Percentiles rank a stretch among this genome's conserved stretches.
Conservation (phyloP, 2,113 vertebrate species). For the Sinocyclocheilus rhinocerous region DNA sequence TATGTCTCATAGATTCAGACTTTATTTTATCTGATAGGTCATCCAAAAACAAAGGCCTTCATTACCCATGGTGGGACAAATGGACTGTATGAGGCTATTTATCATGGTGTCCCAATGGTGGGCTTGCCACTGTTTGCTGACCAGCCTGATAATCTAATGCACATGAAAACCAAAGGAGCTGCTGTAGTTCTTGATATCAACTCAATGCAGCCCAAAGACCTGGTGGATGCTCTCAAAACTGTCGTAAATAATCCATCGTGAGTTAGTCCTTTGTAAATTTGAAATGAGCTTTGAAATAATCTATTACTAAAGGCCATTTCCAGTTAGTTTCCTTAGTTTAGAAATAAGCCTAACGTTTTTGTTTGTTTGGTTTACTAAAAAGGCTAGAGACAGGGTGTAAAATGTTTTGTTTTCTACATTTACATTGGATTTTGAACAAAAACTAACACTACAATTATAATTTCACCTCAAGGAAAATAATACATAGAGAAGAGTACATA, state of each 20-base stretch:
- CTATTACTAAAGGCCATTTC: neutral
- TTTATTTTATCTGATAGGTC: slow-evolving; percentile 71
- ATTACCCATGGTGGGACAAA: slow-evolving; percentile 89
- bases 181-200: slow-evolving; percentile 79
- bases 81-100: slow-evolving; percentile 88
- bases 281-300: neutral
- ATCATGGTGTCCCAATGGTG: slow-evolving; percentile 84
- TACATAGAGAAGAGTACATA: too few species aligned
- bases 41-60: slow-evolving; percentile 83
- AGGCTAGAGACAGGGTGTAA: too few species aligned
- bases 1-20: neutral
- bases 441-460: too few species aligned
- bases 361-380: too few species aligned
- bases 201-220: slow-evolving; percentile 71
- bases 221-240: slow-evolving; percentile 40
- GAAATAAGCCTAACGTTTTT: neutral
- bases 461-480: too few species aligned
- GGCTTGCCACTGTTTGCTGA: slow-evolving; percentile 86
- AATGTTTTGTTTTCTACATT: too few species aligned
- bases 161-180: slow-evolving; percentile 79
- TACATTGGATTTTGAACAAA: too few species aligned
- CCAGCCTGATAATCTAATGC: slow-evolving; percentile 81
- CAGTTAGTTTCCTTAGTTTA: neutral
- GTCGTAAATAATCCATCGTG: slow-evolving; percentile 48
- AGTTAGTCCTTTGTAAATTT: slow-evolving; percentile 21